phyloP scores from a whole-genome alignment of 2,888 invertebrate genomes.

The Rutpela maculata region DNA sequence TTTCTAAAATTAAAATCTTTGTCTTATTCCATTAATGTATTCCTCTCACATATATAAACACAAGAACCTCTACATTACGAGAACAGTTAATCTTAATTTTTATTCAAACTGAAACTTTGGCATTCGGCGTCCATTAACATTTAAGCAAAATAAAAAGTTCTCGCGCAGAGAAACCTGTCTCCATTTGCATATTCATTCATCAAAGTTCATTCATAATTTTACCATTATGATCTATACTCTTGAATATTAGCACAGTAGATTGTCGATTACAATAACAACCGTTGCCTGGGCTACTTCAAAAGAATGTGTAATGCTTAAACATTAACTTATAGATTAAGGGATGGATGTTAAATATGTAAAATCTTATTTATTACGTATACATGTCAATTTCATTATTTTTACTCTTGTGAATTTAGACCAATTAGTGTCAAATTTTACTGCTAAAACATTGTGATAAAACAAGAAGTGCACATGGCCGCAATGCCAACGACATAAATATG shows the following conservation, averaged over 20 bases:
- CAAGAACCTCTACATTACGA: conserved; percentile 9
- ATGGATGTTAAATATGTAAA: too few relatives aligned
- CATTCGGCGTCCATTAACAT: conserved; percentile 42
- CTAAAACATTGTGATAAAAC: too few relatives aligned
- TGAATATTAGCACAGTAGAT: conserved; percentile 25
- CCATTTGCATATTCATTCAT: conserved; percentile 62
- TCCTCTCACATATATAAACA: conserved; percentile 23
- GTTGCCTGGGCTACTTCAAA: not conserved
- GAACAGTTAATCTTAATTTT: conserved; percentile 36
- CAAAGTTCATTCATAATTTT: conserved; percentile 59
- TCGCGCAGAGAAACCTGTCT: conserved; percentile 49
- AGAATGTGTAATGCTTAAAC: not conserved
- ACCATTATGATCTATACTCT: conserved; percentile 54
- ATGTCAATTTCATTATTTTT: too few relatives aligned
- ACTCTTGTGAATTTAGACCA: too few relatives aligned
- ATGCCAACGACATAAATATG: too few relatives aligned
- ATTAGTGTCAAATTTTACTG: too few relatives aligned
- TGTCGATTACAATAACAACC: conserved; percentile 6
- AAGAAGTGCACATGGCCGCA: too few relatives aligned
- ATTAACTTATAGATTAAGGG: too few relatives aligned
- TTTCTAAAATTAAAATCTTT: conserved; percentile 23
- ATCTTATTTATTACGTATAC: too few relatives aligned
- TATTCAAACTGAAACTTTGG: conserved; percentile 37
- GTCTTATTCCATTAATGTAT: conserved; percentile 12
- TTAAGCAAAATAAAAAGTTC: conserved; percentile 53